Evolutionary conservation across 2,113 vertebrate genomes (phyloP).

Genomic region (Prunella himalayana): DNA sequence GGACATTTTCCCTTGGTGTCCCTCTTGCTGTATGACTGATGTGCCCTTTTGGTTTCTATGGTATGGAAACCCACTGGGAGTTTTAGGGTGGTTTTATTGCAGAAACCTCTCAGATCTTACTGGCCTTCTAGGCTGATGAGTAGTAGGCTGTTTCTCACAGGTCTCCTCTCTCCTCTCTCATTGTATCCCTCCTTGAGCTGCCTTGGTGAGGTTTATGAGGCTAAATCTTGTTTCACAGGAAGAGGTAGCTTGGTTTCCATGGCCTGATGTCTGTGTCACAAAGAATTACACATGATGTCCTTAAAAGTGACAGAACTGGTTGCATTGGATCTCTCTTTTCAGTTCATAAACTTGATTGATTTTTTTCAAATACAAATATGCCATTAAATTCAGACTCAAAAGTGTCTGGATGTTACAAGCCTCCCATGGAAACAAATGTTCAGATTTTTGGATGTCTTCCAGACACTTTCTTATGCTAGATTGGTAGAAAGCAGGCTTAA

Average conservation of each 20-base stretch:
- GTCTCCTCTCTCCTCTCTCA: not conserved
- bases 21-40: constrained; percentile 24
- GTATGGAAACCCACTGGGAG: constrained; percentile 46
- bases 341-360: constrained; percentile 15
- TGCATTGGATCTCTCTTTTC: not conserved
- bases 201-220: not conserved
- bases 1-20: not conserved
- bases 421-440: not conserved
- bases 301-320: not conserved
- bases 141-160: not conserved
- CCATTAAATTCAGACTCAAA: not conserved
- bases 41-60: constrained; percentile 45
- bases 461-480: not conserved
- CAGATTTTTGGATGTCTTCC: not conserved
- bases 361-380: constrained; percentile 2
- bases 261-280: not conserved
- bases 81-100: constrained; percentile 21
- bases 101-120: constrained; percentile 19
- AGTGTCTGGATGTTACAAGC: not conserved
- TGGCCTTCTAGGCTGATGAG: constrained; percentile 40
- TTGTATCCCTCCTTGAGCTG: not conserved
- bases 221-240: not conserved
- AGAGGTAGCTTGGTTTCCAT: not conserved
- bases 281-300: not conserved
- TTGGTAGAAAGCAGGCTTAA: not conserved